Conservation (phyloP, 2,113 vertebrate genomes). For the Lepidothrix coronata region DNA sequence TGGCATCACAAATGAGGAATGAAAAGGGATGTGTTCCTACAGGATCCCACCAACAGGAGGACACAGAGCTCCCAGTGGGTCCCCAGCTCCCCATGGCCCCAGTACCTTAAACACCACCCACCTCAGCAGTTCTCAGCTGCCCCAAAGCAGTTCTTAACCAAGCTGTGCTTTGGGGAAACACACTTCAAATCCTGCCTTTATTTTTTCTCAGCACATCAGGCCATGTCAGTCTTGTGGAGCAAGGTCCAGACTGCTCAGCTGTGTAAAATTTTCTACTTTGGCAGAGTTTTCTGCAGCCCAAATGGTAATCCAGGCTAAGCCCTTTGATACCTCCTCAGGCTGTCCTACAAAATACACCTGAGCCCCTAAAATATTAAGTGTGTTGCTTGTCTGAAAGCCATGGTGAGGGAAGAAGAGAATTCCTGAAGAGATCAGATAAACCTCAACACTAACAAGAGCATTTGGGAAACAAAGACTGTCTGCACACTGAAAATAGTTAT, state of each 20-base stretch:
- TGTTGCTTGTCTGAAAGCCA: fast-evolving
- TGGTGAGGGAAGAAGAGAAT: background rate
- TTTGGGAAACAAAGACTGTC: background rate
- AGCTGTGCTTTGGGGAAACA: background rate
- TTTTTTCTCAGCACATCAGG: background rate
- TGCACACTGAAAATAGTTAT: background rate
- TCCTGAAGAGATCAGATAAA: background rate
- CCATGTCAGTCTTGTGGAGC: fast-evolving
- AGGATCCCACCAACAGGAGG: fast-evolving
- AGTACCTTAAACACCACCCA: background rate
- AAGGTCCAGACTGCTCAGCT: background rate
- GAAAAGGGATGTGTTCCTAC: fast-evolving
- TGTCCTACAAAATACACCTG: background rate
- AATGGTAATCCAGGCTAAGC: background rate
- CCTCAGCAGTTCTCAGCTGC: too few species aligned
- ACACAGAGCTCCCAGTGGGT: fast-evolving
- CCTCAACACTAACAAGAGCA: background rate
- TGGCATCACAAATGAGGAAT: fast-evolving
- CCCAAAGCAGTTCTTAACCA: background rate
- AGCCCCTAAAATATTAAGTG: fast-evolving
- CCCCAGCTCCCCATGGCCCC: background rate
- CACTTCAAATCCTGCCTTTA: background rate
- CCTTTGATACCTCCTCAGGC: background rate
- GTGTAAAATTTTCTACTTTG: background rate
- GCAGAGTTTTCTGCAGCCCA: background rate